Conservation (phyloP, 2,113 vertebrate species). For the Caretta caretta region DNA sequence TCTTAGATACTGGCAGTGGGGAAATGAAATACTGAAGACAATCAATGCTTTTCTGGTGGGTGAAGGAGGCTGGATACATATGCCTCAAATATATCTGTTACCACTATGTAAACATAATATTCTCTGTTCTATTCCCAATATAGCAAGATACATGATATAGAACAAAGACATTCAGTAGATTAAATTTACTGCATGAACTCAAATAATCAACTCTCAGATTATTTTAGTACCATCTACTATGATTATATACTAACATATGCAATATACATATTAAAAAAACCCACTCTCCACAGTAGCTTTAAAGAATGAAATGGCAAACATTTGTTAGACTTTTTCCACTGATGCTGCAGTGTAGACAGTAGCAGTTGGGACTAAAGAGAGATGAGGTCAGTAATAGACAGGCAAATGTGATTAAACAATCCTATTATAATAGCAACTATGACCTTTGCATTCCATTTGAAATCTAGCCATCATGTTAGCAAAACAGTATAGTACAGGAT, state of each 20-base stretch:
- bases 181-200: not conserved
- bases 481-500: constrained; percentile 53
- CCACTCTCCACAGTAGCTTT: not conserved
- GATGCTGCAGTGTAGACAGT: not conserved
- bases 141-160: not conserved
- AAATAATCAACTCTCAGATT: not conserved
- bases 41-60: not conserved
- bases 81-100: not conserved
- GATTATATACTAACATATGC: not conserved
- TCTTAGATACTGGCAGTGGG: not conserved
- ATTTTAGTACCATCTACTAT: not conserved
- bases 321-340: not conserved
- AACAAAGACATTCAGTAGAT: not conserved
- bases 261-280: not conserved
- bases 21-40: not conserved
- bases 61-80: not conserved
- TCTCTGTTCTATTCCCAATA: not conserved
- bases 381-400: constrained; percentile 49
- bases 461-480: constrained; percentile 47
- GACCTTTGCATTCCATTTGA: constrained; percentile 72
- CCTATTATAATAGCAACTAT: constrained; percentile 22
- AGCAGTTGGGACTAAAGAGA: constrained; percentile 4
- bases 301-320: not conserved
- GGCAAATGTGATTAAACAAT: constrained; percentile 56
- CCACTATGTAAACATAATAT: not conserved